These are phyloP conservation scores for Drosophila guanche DNA, from an alignment of 1,140 invertebrate genomes.

Conservation along the genomic window DNA sequence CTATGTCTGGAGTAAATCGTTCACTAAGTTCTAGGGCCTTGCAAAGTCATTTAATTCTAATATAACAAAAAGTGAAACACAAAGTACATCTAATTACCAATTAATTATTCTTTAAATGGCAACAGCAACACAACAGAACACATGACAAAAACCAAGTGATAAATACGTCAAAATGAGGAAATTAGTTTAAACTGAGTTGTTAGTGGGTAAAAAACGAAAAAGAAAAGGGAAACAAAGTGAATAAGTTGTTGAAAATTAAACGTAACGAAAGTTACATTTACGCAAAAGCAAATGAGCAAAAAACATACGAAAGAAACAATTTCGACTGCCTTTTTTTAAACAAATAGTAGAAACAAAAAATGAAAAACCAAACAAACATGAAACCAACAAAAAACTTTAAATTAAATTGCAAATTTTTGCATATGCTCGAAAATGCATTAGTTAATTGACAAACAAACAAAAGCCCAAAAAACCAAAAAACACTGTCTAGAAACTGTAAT, in stretches of 20 bases:
- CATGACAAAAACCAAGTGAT: slow-evolving; percentile 62
- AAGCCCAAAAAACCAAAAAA: slow-evolving; percentile 32
- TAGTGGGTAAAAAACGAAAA: slow-evolving; percentile 30
- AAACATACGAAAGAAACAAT: slow-evolving; percentile 65
- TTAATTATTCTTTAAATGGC: slow-evolving; percentile 50
- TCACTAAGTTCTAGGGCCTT: slow-evolving; percentile 60
- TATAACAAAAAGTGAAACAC: slow-evolving; percentile 79
- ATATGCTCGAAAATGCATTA: slow-evolving; percentile 72
- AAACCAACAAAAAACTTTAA: slow-evolving; percentile 46
- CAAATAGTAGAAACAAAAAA: slow-evolving; percentile 48
- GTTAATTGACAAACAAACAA: slow-evolving; percentile 48
- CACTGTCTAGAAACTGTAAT: slow-evolving; percentile 51
- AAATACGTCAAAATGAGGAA: slow-evolving; percentile 56
- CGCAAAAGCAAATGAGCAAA: slow-evolving; percentile 45
- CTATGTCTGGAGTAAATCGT: slow-evolving; percentile 36
- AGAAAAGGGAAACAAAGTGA: slow-evolving; percentile 29
- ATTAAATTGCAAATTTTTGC: slow-evolving; percentile 61
- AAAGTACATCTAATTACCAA: slow-evolving; percentile 72
- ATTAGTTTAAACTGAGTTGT: slow-evolving; percentile 65
- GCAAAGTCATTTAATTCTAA: slow-evolving; percentile 69
- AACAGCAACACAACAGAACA: slow-evolving; percentile 24
- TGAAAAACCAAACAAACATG: slow-evolving; percentile 16
- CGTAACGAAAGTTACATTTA: slow-evolving; percentile 50
- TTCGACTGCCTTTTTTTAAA: slow-evolving; percentile 78
- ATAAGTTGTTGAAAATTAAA: slow-evolving; percentile 69